Percentiles rank a stretch among this genome's conserved stretches.
Evolutionary conservation across 2,797 vertebrate species (phyloP).

Genomic region (Schizopygopsis pylzovi): DNA sequence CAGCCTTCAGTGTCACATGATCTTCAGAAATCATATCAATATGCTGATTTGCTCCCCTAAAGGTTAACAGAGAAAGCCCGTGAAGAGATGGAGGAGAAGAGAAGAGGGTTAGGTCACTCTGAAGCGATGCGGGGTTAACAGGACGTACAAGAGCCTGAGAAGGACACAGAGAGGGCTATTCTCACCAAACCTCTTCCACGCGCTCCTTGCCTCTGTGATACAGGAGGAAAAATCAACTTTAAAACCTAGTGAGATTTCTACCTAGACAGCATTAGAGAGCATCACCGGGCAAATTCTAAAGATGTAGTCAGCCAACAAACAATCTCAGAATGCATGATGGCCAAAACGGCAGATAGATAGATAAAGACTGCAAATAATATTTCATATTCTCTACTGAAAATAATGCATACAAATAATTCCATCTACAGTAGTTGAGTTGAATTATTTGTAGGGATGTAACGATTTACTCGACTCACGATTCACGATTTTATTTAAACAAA

Average conservation of each 20-base stretch:
- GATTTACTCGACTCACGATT: too few relatives aligned
- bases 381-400: not conserved
- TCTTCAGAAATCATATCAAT: not conserved
- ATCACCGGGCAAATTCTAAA: not conserved
- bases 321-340: not conserved
- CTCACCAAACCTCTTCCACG: slow-evolving; percentile 96
- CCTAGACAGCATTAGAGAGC: not conserved
- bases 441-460: not conserved
- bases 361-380: not conserved
- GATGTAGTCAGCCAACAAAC: not conserved
- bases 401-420: not conserved
- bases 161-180: slow-evolving; percentile 72
- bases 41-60: not conserved
- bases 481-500: too few relatives aligned
- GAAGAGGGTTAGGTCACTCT: slow-evolving; percentile 31
- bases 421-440: not conserved
- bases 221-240: slow-evolving; percentile 86
- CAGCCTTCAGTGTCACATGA: not conserved
- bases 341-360: not conserved
- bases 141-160: not conserved
- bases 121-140: slow-evolving; percentile 31
- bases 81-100: not conserved
- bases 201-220: slow-evolving; percentile 92
- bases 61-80: not conserved
- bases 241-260: not conserved